These are phyloP conservation scores for Poecilia velifera DNA, from an alignment of 2,797 vertebrate genomes.

Conservation along the genomic window DNA sequence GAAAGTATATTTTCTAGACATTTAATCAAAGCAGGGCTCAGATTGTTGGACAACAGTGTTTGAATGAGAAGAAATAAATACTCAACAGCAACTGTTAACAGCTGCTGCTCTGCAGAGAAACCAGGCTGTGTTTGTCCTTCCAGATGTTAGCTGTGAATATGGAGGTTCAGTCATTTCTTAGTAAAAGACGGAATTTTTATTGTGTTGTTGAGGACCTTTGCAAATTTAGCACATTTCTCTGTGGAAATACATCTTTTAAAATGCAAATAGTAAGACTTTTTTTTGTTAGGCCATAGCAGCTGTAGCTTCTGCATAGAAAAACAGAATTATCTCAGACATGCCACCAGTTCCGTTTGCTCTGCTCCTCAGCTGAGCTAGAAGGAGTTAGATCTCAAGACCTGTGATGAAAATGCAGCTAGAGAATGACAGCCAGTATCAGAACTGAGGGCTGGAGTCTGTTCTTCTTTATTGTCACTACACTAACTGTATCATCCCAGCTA, in stretches of 20 bases:
- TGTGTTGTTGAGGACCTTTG: constrained; percentile 6
- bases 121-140: neutral
- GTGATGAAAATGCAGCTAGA: constrained; percentile 34
- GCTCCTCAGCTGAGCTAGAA: constrained; percentile 31
- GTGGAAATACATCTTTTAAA: constrained; percentile 6
- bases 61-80: neutral
- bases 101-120: constrained; percentile 5
- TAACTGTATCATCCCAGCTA: constrained; percentile 53
- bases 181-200: constrained; percentile 13
- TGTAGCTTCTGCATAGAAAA: constrained; percentile 5
- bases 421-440: constrained; percentile 44
- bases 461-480: constrained; percentile 58
- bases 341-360: constrained; percentile 22
- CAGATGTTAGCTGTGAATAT: constrained; percentile 23
- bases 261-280: constrained; percentile 1
- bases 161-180: constrained; percentile 9
- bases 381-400: constrained; percentile 36
- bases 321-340: constrained; percentile 21
- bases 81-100: neutral
- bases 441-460: constrained; percentile 51
- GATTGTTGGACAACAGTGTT: neutral
- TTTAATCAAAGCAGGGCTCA: neutral
- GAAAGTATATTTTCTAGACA: neutral
- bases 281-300: neutral
- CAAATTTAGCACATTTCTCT: neutral